Evolutionary conservation across 2,113 vertebrate species (phyloP).

Genomic region (Mellivora capensis): DNA sequence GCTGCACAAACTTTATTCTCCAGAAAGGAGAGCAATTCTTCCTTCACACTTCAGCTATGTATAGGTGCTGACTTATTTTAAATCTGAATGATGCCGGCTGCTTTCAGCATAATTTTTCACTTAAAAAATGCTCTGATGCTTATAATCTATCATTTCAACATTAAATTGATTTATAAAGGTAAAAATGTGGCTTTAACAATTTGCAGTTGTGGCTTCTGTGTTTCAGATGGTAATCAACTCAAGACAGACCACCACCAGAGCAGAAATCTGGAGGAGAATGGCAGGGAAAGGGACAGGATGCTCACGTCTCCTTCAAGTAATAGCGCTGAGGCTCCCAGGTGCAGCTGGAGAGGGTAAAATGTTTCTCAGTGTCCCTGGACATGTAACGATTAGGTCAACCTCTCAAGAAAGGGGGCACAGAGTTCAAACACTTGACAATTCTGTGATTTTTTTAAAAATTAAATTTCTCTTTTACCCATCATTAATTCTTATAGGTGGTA

Average conservation of each 20-base stretch:
- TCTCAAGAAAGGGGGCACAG: not conserved
- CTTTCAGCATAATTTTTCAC: slow-evolving; percentile 1
- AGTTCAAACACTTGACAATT: not conserved
- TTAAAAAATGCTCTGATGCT: slow-evolving; percentile 11
- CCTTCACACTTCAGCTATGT: not conserved
- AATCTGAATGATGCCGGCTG: not conserved
- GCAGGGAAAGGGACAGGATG: not conserved
- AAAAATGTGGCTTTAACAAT: slow-evolving; percentile 20
- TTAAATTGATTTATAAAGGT: slow-evolving; percentile 17
- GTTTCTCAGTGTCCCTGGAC: too few species aligned
- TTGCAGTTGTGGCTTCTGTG: not conserved
- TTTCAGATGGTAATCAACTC: not conserved
- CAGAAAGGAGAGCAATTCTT: not conserved
- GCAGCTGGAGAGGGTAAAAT: fast-evolving
- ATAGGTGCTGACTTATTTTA: not conserved
- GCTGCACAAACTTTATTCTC: not conserved
- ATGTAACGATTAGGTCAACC: not conserved
- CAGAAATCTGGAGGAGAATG: not conserved
- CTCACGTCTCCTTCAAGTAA: not conserved
- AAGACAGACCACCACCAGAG: slow-evolving; percentile 15
- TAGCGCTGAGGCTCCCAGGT: not conserved
- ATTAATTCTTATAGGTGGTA: not conserved
- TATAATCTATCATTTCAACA: slow-evolving; percentile 26
- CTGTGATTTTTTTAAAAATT: not conserved
- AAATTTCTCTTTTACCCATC: not conserved